phyloP scores from a whole-genome alignment of 2,797 vertebrate genomes.

The Esox lucius region DNA sequence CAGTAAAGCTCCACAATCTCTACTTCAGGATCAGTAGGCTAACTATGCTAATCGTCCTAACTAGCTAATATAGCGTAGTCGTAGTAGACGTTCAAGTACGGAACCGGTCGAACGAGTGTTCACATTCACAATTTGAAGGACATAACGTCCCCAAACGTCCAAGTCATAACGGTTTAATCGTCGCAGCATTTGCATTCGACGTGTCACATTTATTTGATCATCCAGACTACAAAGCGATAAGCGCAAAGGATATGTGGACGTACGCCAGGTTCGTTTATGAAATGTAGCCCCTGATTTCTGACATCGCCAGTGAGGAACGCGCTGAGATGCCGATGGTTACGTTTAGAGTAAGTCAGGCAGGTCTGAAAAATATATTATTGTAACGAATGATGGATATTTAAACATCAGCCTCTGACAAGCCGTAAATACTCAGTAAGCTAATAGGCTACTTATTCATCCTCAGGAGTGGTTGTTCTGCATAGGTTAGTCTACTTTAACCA shows the following conservation, averaged over 20 bases:
- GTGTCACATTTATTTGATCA: neutral
- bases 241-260: neutral
- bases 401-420: neutral
- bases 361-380: slow-evolving; percentile 29
- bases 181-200: neutral
- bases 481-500: neutral
- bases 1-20: slow-evolving; percentile 7
- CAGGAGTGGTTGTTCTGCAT: slow-evolving; percentile 9
- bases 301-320: slow-evolving; percentile 18
- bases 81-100: slow-evolving; percentile 40
- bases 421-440: neutral
- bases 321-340: slow-evolving; percentile 60
- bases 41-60: slow-evolving; percentile 9
- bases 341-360: slow-evolving; percentile 39
- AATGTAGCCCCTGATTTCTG: slow-evolving; percentile 51
- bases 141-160: slow-evolving; percentile 24
- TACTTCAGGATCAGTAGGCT: slow-evolving; percentile 6
- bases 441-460: slow-evolving; percentile 20
- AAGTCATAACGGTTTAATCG: neutral
- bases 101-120: slow-evolving; percentile 40
- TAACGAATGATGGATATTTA: neutral
- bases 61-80: slow-evolving; percentile 3
- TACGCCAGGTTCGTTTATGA: slow-evolving; percentile 24
- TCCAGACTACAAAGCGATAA: neutral
- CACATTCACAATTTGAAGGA: slow-evolving; percentile 51